Evolutionary conservation across 92 coral and sea anemone species (phyloP).

Genomic region (Zoanthus sansibaricus): DNA sequence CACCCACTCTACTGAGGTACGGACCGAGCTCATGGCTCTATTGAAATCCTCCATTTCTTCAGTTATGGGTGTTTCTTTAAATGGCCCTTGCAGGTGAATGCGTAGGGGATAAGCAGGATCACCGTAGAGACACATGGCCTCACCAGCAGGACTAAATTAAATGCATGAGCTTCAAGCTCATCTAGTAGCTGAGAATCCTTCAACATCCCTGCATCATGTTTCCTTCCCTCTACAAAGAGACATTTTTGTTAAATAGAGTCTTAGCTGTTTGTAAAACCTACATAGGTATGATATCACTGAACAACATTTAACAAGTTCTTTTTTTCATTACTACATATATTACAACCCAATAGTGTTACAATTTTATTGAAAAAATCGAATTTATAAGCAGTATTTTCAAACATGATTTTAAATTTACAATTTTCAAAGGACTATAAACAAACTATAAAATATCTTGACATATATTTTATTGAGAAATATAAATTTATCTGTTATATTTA

Average conservation of each 20-base stretch:
- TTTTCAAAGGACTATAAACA: slow-evolving; percentile 27
- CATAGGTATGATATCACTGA: slow-evolving; percentile 28
- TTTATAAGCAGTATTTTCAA: slow-evolving; percentile 29
- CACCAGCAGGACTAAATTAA: slow-evolving; percentile 32
- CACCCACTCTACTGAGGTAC: slow-evolving; percentile 53
- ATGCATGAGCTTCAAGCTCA: slow-evolving; percentile 48
- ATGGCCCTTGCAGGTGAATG: slow-evolving; percentile 51
- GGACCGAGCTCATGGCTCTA: slow-evolving; percentile 41
- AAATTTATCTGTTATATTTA: slow-evolving; percentile 17
- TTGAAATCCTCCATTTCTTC: slow-evolving; percentile 46
- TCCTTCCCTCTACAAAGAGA: slow-evolving; percentile 45
- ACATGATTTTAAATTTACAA: slow-evolving; percentile 23
- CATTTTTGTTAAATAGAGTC: slow-evolving; percentile 25
- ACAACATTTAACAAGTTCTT: slow-evolving; percentile 4
- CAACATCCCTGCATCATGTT: slow-evolving; percentile 50
- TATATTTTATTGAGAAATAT: slow-evolving; percentile 10
- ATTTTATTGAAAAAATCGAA: slow-evolving; percentile 15
- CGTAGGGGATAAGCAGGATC: slow-evolving; percentile 45
- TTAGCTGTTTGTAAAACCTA: slow-evolving; percentile 29
- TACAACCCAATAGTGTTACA: slow-evolving; percentile 30
- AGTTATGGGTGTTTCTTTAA: slow-evolving; percentile 26
- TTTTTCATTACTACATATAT: slow-evolving; percentile 25
- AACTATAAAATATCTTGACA: slow-evolving; percentile 27
- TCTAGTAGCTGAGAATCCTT: slow-evolving; percentile 38
- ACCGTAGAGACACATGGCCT: slow-evolving; percentile 51